Evolutionary conservation across 2,888 invertebrate species (phyloP).

Genomic region (Cephus rjabovi): DNA sequence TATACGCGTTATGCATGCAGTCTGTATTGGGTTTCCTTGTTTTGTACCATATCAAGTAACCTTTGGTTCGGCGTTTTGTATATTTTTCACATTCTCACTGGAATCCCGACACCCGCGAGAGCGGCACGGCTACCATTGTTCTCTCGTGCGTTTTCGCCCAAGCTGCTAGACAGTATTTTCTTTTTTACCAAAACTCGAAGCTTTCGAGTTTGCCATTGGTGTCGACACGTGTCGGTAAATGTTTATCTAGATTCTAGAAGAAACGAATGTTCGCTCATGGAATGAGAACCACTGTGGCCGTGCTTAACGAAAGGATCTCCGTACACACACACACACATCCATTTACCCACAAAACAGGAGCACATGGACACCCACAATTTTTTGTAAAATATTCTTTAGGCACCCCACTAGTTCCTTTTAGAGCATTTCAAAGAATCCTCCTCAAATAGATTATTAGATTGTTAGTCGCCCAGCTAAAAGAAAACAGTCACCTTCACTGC

Average conservation of each 20-base stretch:
- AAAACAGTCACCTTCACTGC: too few species aligned
- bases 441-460: conserved; percentile 29
- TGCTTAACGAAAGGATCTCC: too few species aligned
- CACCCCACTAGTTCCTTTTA: conserved; percentile 6
- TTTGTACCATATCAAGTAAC: conserved; percentile 8
- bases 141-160: too few species aligned
- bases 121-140: conserved; percentile 14
- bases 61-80: conserved; percentile 15
- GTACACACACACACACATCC: too few species aligned
- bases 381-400: not conserved
- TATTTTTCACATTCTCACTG: conserved; percentile 1
- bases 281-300: too few species aligned
- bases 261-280: too few species aligned
- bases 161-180: too few species aligned
- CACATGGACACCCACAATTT: not conserved
- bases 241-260: too few species aligned
- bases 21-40: conserved; percentile 8
- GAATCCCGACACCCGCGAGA: conserved; percentile 16
- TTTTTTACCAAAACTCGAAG: too few species aligned
- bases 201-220: too few species aligned
- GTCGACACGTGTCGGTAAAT: too few species aligned
- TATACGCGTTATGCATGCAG: not conserved
- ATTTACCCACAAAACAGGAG: not conserved
- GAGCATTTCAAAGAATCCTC: not conserved
- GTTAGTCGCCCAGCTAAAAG: conserved; percentile 29